phyloP scores from a whole-genome alignment of 2,113 vertebrate species.

The Scomber colias region DNA sequence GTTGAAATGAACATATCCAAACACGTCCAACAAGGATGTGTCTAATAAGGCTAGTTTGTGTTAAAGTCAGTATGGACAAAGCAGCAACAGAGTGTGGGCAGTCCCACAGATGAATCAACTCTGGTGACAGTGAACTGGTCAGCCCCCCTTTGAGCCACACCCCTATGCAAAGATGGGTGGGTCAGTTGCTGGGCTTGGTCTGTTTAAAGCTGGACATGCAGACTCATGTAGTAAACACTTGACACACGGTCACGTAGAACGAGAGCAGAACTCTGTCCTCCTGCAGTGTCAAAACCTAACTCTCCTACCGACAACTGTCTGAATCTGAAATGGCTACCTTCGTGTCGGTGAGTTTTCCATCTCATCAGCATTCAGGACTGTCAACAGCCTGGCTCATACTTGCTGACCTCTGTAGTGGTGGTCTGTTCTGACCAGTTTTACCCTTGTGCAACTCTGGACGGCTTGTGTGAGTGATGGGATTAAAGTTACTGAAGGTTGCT shows the following conservation, averaged over 20 bases:
- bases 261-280: conserved; percentile 27
- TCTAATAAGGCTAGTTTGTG: conserved; percentile 8
- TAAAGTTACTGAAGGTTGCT: not conserved
- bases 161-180: conserved; percentile 71
- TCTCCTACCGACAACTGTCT: conserved; percentile 58
- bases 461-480: conserved; percentile 24
- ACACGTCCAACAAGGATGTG: not conserved
- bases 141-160: conserved; percentile 57
- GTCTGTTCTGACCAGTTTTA: conserved; percentile 35
- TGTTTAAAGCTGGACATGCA: conserved; percentile 71
- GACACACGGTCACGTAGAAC: conserved; percentile 29
- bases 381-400: conserved; percentile 38
- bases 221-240: conserved; percentile 70
- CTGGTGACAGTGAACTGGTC: conserved; percentile 55
- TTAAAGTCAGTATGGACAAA: conserved; percentile 12
- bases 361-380: conserved; percentile 58
- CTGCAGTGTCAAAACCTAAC: conserved; percentile 44
- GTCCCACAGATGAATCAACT: conserved; percentile 24
- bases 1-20: not conserved
- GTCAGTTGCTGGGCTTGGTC: conserved; percentile 38
- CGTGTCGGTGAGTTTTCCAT: conserved; percentile 81
- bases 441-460: conserved; percentile 21
- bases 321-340: conserved; percentile 80
- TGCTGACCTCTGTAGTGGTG: conserved; percentile 35
- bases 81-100: conserved; percentile 11